phyloP scores from a whole-genome alignment of 2,797 vertebrate species.

The Alcedo quadribrachys region DNA sequence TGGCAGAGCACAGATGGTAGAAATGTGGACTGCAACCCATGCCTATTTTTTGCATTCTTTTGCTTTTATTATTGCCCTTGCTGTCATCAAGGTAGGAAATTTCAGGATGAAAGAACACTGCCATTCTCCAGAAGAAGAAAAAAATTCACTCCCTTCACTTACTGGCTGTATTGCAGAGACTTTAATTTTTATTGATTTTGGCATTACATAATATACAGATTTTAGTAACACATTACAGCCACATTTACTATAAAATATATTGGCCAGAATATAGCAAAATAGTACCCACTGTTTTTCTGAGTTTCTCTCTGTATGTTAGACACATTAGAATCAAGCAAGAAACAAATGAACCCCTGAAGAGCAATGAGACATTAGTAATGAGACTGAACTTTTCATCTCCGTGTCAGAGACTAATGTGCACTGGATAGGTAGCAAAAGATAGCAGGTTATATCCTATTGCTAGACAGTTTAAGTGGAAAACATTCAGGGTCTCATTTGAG shows the following conservation, averaged over 20 bases:
- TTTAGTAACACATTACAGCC: not conserved
- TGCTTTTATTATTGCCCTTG: not conserved
- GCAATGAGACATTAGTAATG: not conserved
- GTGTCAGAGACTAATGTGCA: not conserved
- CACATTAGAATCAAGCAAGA: not conserved
- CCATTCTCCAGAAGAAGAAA: not conserved
- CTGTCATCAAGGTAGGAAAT: not conserved
- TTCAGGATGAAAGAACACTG: not conserved
- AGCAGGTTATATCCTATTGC: not conserved
- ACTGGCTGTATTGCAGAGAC: not conserved
- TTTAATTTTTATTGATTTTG: not conserved
- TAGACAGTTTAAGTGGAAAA: not conserved
- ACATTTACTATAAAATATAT: not conserved
- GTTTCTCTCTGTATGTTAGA: not conserved
- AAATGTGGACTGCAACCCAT: not conserved
- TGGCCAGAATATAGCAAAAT: not conserved
- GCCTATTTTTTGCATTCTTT: not conserved
- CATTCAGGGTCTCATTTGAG: not conserved
- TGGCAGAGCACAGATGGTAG: not conserved
- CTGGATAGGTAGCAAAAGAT: fast-evolving
- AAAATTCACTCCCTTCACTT: not conserved
- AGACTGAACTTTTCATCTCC: not conserved
- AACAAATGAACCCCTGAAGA: not conserved
- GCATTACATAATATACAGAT: not conserved
- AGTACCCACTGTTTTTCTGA: not conserved